These are phyloP conservation scores for Jaculus jaculus DNA, from an alignment of 2,113 vertebrate species.

Conservation along the genomic window DNA sequence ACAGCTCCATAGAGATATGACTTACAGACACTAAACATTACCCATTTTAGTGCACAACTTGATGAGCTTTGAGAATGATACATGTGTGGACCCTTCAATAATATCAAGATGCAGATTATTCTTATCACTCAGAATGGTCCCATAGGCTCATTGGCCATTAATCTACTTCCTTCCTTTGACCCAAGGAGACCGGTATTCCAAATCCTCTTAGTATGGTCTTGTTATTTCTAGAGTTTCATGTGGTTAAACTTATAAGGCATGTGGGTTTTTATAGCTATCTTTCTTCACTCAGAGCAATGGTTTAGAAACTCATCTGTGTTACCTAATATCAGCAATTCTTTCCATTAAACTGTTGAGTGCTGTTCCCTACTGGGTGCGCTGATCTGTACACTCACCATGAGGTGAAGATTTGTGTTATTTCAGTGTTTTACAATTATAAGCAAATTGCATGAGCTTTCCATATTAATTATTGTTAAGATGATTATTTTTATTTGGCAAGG, in stretches of 20 bases:
- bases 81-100: not conserved
- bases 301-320: not conserved
- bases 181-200: rapidly evolving
- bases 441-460: not conserved
- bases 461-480: not conserved
- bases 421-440: not conserved
- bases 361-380: not conserved
- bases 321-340: not conserved
- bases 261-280: not conserved
- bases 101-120: not conserved
- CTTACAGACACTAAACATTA: not conserved
- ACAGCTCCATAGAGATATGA: not conserved
- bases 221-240: not conserved
- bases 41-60: not conserved
- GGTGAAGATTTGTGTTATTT: not conserved
- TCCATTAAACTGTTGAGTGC: not conserved
- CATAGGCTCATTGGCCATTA: not conserved
- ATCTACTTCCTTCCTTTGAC: not conserved
- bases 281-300: not conserved
- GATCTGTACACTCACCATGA: not conserved
- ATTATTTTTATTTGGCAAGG: not conserved
- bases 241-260: not conserved
- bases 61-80: not conserved
- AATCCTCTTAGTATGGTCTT: not conserved
- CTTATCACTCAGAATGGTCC: not conserved